These are phyloP conservation scores for Pelecanus crispus DNA, from an alignment of 2,113 vertebrate species.

Conservation along the genomic window DNA sequence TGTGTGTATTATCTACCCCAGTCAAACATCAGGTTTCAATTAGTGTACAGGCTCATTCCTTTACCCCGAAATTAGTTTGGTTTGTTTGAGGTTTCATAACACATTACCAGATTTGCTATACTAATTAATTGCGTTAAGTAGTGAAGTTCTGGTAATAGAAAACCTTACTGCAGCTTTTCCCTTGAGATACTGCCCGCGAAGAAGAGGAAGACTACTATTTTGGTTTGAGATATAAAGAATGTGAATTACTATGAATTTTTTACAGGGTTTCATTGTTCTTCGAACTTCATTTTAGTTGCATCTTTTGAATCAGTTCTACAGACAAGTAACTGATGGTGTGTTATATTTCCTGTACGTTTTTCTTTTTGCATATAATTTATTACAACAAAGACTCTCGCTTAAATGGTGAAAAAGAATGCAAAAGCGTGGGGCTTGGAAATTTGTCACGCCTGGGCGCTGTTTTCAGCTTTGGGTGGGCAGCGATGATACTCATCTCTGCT, in stretches of 20 bases:
- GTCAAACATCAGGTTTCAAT: neutral
- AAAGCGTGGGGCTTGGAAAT: neutral
- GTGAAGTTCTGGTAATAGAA: neutral
- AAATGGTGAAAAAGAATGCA: neutral
- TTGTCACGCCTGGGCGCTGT: neutral
- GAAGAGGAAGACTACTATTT: neutral
- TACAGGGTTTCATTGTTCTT: neutral
- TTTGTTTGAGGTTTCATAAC: neutral
- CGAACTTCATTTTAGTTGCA: neutral
- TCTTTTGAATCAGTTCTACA: neutral
- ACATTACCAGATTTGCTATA: neutral
- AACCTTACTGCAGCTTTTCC: neutral
- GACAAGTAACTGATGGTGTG: neutral
- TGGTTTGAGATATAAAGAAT: neutral
- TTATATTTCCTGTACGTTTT: neutral
- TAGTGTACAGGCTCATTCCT: neutral
- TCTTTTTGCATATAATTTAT: neutral
- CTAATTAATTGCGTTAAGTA: neutral
- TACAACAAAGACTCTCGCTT: neutral
- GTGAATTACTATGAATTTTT: neutral
- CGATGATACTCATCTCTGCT: neutral
- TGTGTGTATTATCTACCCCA: neutral
- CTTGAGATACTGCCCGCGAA: neutral
- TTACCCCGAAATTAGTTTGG: neutral
- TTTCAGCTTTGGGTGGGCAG: neutral